Percentiles rank a stretch among this genome's conserved stretches.
These are phyloP conservation scores for Caenorhabditis panamensis DNA, from an alignment of 2,888 invertebrate species.

Conservation along the genomic window DNA sequence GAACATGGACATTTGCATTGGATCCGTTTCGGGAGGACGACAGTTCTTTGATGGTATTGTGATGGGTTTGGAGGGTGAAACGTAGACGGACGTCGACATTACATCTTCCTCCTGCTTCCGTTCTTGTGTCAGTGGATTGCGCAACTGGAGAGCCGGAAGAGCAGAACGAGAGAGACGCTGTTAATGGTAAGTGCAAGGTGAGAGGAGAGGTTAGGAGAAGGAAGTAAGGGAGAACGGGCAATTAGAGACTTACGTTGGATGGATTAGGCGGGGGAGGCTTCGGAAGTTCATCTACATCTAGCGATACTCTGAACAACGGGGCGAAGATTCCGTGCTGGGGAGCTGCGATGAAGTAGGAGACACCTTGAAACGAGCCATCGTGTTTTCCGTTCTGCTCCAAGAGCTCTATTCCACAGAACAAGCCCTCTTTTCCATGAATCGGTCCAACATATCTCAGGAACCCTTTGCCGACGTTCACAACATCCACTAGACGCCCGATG, in stretches of 20 bases:
- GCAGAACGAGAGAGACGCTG: conserved; percentile 71
- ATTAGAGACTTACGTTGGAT: conserved; percentile 34
- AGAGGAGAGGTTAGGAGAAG: not conserved
- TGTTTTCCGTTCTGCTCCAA: conserved; percentile 85
- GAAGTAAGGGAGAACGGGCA: conserved; percentile 13
- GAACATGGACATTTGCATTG: conserved; percentile 66
- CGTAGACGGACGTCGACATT: conserved; percentile 52
- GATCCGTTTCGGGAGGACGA: conserved; percentile 56
- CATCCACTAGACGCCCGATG: conserved; percentile 65
- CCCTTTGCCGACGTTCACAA: conserved; percentile 78
- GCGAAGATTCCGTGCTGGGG: conserved; percentile 85
- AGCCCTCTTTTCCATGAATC: conserved; percentile 84
- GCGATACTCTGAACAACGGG: conserved; percentile 82
- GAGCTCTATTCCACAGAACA: conserved; percentile 86
- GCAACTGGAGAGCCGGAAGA: conserved; percentile 64
- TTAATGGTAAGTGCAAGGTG: conserved; percentile 4
- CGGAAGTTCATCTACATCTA: conserved; percentile 49
- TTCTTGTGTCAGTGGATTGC: conserved; percentile 49
- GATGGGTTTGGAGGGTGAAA: conserved; percentile 41
- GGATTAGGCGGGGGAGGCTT: conserved; percentile 21
- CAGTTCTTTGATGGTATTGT: conserved; percentile 28
- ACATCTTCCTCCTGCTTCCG: conserved; percentile 39
- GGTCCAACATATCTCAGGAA: conserved; percentile 85
- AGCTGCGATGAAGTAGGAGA: conserved; percentile 85
- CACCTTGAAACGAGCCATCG: conserved; percentile 84